Evolutionary conservation across 2,888 invertebrate species (phyloP), one percentile per base, ranked within the genome.

Genomic region (Dasysyrphus tricinctus): DNA sequence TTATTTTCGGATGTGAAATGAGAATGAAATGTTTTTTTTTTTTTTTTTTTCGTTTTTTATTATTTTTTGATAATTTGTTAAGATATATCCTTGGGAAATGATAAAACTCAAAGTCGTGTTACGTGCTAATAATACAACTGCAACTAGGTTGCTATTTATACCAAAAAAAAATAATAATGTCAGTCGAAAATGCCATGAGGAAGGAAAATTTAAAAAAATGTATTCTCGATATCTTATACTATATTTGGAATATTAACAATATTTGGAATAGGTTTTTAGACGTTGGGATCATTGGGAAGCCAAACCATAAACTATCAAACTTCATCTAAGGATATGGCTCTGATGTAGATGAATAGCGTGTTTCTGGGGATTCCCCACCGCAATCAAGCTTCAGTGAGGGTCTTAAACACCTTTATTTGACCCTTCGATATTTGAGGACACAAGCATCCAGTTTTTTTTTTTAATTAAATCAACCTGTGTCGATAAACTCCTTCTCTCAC

Each of bases 31-130:
- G 44, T 9, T 29, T 42, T n/a, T 29, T 24, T 14, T 42, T 63
- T n/a, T 54, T 24, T 51, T 72, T n/a, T 32, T 67, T n/a, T n/a
- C n/a, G n/a, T n/a, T n/a, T 19, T 56, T 14, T 51, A 61, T 49
- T 14, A 42, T 42, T 42, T 57, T 67, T 73, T 74, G 49, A 67
- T 81, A 73, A 78, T 74, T 70, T 74, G 57, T 54, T 42, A 77
- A 37, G 73, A 70, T 78, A 70, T 81, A 74, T 80, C 77, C 79
- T 75, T 75, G 83, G 79, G 47, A 75, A 65, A 70, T 74, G 59
- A 69, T 75, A 56, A 83, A 74, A 67, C 78, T 47, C 44, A 51
- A 72, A 72, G 81, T 65, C 57, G 63, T 72, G 16, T 67, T 14
- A 59, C 29, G 9, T 61, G 19, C 34, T 39, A 49, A 73, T 65